These are phyloP conservation scores for Chrysopilus asiliformis DNA, from an alignment of 2,888 invertebrate species.

Conservation along the genomic window DNA sequence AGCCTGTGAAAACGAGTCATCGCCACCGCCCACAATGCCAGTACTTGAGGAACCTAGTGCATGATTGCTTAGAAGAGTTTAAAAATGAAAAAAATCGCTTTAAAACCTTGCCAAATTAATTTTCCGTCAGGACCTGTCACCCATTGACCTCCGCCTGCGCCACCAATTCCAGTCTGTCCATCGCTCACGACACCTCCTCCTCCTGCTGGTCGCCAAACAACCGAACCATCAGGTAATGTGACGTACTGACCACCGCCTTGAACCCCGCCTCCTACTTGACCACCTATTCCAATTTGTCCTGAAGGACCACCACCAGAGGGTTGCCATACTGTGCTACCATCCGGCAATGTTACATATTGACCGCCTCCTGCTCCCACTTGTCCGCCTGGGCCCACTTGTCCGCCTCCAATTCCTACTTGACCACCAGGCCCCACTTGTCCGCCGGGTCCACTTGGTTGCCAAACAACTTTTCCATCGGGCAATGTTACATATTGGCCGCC, in stretches of 20 bases:
- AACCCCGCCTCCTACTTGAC: background rate
- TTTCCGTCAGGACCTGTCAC: constrained; percentile 8
- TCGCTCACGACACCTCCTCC: background rate
- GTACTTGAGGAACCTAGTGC: no score
- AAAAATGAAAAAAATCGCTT: no score
- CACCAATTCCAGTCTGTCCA: constrained; percentile 10
- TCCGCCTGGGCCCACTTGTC: constrained; percentile 7
- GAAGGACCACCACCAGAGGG: constrained; percentile 7
- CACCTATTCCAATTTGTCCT: background rate
- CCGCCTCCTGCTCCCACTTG: no score
- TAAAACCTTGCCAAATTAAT: no score
- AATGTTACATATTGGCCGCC: no score
- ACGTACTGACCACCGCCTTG: constrained; percentile 3
- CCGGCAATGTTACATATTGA: constrained; percentile 1
- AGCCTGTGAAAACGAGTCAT: constrained; percentile 62
- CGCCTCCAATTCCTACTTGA: constrained; percentile 19
- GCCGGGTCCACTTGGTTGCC: constrained; percentile 8
- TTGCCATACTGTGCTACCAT: no score
- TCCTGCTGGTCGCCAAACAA: background rate
- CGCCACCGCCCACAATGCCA: no score
- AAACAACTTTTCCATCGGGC: no score
- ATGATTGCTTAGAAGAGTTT: no score
- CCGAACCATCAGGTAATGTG: constrained; percentile 3
- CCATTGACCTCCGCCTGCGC: constrained; percentile 2
- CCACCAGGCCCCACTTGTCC: constrained; percentile 7